phyloP scores from a whole-genome alignment of 2,113 vertebrate species.

The Crocuta crocuta region DNA sequence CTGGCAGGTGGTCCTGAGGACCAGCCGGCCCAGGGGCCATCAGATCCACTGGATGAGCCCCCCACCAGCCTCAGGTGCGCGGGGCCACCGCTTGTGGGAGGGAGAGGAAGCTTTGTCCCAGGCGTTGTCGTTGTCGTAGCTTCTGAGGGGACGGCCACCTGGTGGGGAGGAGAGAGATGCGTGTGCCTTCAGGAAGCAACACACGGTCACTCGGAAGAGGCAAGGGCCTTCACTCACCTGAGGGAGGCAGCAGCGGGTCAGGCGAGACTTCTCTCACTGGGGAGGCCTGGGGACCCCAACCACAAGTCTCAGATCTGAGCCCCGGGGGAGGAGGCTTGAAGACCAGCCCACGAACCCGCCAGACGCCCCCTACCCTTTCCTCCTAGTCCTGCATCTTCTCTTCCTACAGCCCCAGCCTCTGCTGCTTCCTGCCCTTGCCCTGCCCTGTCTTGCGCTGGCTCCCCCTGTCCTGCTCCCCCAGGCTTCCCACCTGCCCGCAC shows the following conservation, averaged over 20 bases:
- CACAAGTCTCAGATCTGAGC: background rate
- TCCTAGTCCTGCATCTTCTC: accelerated
- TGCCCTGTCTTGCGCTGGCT: too few relatives aligned
- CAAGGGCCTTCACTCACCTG: slow-evolving; percentile 80
- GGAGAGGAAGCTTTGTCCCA: slow-evolving; percentile 77
- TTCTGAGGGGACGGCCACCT: background rate
- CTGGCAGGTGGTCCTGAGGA: background rate
- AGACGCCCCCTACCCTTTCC: accelerated
- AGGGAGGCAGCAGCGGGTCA: background rate
- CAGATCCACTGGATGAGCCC: slow-evolving; percentile 67
- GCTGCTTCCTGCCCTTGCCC: background rate
- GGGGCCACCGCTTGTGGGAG: background rate
- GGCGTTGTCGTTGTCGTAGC: slow-evolving; percentile 79
- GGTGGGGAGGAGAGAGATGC: background rate
- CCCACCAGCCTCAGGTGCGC: background rate
- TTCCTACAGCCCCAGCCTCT: background rate
- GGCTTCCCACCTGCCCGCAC: background rate
- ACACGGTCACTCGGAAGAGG: background rate
- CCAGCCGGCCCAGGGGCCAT: background rate
- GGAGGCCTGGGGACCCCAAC: slow-evolving; percentile 69
- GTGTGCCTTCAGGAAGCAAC: background rate
- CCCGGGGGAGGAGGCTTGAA: too few relatives aligned
- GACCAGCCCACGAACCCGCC: background rate
- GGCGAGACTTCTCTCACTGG: slow-evolving; percentile 18
- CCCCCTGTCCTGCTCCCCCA: background rate